Evolutionary conservation across 2,113 vertebrate species (phyloP).

Genomic region (Cyprinus carpio): DNA sequence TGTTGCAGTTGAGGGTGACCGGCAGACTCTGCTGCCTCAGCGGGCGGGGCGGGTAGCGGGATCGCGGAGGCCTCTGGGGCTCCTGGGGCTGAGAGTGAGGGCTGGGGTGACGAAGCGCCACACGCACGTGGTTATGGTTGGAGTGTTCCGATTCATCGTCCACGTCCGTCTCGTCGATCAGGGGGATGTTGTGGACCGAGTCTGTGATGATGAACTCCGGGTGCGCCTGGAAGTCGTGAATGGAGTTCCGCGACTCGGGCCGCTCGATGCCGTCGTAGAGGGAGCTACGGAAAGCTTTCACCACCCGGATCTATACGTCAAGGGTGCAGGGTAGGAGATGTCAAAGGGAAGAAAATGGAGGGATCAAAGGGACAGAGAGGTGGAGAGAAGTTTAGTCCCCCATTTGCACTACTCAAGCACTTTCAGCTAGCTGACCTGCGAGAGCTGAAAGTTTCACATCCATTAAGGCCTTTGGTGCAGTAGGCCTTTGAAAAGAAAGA

Average conservation of each 20-base stretch:
- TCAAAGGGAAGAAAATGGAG: conserved; percentile 37
- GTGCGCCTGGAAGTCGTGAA: conserved; percentile 80
- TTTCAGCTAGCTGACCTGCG: conserved; percentile 5
- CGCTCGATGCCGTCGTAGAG: conserved; percentile 80
- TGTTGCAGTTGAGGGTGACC: conserved; percentile 78
- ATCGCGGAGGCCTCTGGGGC: conserved; percentile 70
- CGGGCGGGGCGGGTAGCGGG: conserved; percentile 50
- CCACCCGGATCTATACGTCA: conserved; percentile 78
- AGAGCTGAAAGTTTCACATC: conserved; percentile 33
- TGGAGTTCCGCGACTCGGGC: conserved; percentile 77
- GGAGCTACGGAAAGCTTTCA: conserved; percentile 84
- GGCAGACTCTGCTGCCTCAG: conserved; percentile 73
- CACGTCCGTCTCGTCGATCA: conserved; percentile 81
- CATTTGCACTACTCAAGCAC: background rate
- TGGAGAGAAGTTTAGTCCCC: conserved; percentile 39
- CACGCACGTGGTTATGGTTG: conserved; percentile 63
- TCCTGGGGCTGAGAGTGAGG: conserved; percentile 69
- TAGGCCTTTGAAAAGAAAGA: conserved; percentile 15
- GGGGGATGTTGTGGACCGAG: conserved; percentile 79
- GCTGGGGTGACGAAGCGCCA: conserved; percentile 37
- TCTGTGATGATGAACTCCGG: conserved; percentile 82
- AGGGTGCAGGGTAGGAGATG: conserved; percentile 35
- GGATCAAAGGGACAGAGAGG: conserved; percentile 41
- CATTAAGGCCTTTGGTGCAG: conserved; percentile 20
- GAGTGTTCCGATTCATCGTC: conserved; percentile 75